Evolutionary conservation across 2,888 invertebrate species (phyloP), one percentile per base, ranked within the genome.

Genomic region (Synanthedon vespiformis): DNA sequence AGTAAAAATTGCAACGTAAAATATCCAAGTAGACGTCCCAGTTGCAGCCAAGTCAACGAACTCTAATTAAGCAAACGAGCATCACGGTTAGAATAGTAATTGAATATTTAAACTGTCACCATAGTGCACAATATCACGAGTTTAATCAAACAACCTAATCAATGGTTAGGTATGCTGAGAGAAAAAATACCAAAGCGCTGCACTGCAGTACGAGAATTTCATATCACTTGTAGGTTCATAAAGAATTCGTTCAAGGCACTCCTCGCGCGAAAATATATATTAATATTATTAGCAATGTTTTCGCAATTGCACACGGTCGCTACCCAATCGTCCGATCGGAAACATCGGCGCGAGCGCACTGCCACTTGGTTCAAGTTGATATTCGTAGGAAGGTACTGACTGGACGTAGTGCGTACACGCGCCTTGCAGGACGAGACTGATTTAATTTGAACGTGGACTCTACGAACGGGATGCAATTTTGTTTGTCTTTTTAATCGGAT

Each of bases 271-370:
- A 34, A 50, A 48, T 48, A 48, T n/a, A 6, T 34, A 34, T 51
- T 22, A 14, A 48, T 50, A 49, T 52, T 49, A 52, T 50, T 53
- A 11, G 51, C 51, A 51, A 47, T 68, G 64, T 67, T 65, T 74
- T 74, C 64, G 72, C 66, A 60, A 63, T 61, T 61, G 63, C 68
- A 66, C 72, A 63, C 66, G 69, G 59, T 58, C 67, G 68, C 69
- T 63, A 70, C 63, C 62, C 69, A 68, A 70, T 73, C 82, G 83
- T 72, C 80, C 83, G 81, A 70, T 72, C 81, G 64, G 72, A 75
- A 62, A 69, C 77, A 72, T 74, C 70, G 74, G 72, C 82, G 74
- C 73, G 64, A 58, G 75, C 79, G 79, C 74, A 85, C 86, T 85
- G 78, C 59, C 56, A 50, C 44, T 44, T 44, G 58, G 52, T 51